phyloP scores from a whole-genome alignment of 2,888 invertebrate genomes.

The Aporophyla lueneburgensis region DNA sequence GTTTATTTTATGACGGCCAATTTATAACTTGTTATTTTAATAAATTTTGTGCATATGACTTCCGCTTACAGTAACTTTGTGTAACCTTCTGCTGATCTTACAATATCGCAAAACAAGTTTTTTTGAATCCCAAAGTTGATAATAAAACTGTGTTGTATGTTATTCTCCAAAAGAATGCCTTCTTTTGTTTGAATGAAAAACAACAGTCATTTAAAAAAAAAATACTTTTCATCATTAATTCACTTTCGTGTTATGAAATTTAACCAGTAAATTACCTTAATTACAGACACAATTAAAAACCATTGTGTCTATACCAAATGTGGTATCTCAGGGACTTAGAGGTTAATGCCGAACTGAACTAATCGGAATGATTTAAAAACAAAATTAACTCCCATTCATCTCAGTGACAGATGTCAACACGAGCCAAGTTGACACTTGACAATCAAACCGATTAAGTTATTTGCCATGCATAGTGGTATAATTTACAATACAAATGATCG shows the following conservation, averaged over 20 bases:
- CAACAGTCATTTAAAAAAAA: background rate
- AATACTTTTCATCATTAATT: background rate
- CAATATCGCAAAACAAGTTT: constrained; percentile 16
- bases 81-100: constrained; percentile 47
- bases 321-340: too few species aligned
- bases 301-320: too few species aligned
- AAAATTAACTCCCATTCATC: background rate
- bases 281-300: too few species aligned
- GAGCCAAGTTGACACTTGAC: constrained; percentile 29
- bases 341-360: background rate
- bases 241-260: background rate
- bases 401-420: constrained; percentile 27
- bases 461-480: constrained; percentile 21
- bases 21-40: constrained; percentile 35
- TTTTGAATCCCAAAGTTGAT: background rate
- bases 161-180: background rate
- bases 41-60: constrained; percentile 46
- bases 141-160: background rate
- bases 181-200: background rate
- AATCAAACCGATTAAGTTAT: constrained; percentile 44
- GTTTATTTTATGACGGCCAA: constrained; percentile 34
- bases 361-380: background rate
- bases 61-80: constrained; percentile 58
- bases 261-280: too few species aligned
- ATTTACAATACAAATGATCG: constrained; percentile 31